Percentiles rank a stretch among this genome's conserved stretches.
Conservation (phyloP, 2,113 vertebrate species). For the Isurus oxyrinchus region DNA sequence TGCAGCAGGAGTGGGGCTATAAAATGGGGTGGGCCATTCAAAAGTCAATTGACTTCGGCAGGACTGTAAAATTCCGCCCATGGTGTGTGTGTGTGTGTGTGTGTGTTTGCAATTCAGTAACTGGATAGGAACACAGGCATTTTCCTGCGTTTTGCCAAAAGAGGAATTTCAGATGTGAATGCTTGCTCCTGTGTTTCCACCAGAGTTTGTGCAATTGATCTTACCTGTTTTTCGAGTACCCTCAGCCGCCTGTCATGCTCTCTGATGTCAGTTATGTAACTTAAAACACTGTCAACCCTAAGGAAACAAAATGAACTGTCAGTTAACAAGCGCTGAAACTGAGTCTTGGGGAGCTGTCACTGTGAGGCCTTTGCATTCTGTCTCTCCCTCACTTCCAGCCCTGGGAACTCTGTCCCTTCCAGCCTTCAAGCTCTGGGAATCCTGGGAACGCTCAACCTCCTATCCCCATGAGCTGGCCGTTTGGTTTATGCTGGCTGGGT, state of each 20-base stretch:
- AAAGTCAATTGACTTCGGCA: no score
- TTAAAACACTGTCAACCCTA: slow-evolving; percentile 71
- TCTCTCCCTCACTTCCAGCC: neutral
- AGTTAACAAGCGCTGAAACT: neutral
- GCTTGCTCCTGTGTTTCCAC: neutral
- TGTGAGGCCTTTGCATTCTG: neutral
- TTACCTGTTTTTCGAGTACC: slow-evolving; percentile 58
- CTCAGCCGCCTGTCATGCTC: slow-evolving; percentile 48
- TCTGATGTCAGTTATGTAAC: slow-evolving; percentile 50
- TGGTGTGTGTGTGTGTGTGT: no score
- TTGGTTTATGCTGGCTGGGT: neutral
- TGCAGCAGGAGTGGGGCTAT: no score
- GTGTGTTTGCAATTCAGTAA: neutral
- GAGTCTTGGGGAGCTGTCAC: neutral
- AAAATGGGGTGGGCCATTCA: no score
- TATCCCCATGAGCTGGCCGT: neutral
- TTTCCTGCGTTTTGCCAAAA: neutral
- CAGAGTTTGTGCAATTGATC: neutral
- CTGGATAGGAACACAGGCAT: no score
- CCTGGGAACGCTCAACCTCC: neutral
- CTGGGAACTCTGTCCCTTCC: neutral
- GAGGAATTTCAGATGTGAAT: neutral
- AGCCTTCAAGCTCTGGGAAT: no score
- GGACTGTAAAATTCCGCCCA: no score
- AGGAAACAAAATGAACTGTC: neutral